Conservation (phyloP, 2,888 invertebrate genomes). For the Rapana venosa region DNA sequence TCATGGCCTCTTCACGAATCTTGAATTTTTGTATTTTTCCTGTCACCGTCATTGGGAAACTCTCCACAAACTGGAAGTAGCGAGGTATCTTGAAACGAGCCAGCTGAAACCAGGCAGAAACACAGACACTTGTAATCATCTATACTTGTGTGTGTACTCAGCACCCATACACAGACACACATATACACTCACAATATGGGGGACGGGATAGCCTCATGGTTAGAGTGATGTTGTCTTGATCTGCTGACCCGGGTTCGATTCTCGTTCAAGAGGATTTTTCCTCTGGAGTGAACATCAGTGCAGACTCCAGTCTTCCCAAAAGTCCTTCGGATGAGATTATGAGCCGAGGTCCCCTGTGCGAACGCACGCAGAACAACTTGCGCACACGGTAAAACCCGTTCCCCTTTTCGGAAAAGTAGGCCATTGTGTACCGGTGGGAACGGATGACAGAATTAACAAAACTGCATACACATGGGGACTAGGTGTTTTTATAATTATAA, state of each 20-base stretch:
- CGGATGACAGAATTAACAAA: too few relatives aligned
- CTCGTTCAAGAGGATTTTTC: too few relatives aligned
- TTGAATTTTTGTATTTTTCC: conserved; percentile 90
- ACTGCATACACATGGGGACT: too few relatives aligned
- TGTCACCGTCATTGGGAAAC: conserved; percentile 89
- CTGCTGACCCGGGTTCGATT: too few relatives aligned
- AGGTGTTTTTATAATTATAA: too few relatives aligned
- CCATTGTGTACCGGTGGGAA: too few relatives aligned
- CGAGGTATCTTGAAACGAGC: conserved; percentile 90
- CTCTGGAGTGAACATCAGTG: too few relatives aligned
- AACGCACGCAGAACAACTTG: neutral
- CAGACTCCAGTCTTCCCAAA: too few relatives aligned
- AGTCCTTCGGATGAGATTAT: too few relatives aligned
- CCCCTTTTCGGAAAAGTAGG: neutral
- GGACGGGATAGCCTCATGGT: too few relatives aligned
- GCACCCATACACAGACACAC: neutral
- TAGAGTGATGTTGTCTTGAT: too few relatives aligned
- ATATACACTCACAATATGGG: neutral
- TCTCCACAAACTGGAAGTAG: conserved; percentile 84
- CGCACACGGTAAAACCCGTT: neutral
- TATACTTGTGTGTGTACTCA: neutral
- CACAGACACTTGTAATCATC: neutral
- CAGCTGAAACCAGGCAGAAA: conserved; percentile 79
- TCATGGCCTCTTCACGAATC: conserved; percentile 73
- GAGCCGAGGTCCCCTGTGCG: too few relatives aligned